Percentiles rank a stretch among this genome's conserved stretches.
phyloP scores from a whole-genome alignment of 2,797 vertebrate genomes.

The Aratinga solstitialis region DNA sequence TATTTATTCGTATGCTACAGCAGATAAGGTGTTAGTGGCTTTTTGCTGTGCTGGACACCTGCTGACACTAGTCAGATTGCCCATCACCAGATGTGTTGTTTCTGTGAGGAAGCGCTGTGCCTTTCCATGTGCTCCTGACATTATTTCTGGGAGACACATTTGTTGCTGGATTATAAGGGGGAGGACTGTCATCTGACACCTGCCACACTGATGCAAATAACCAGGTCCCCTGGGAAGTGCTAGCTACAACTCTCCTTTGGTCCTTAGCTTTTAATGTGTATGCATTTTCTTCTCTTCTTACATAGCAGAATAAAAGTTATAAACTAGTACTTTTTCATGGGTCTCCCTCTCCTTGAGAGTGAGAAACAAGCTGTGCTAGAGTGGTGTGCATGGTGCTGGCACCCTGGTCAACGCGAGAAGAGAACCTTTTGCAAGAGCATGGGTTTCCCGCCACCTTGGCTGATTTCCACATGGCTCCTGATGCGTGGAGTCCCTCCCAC shows the following conservation, averaged over 20 bases:
- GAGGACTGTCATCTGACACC: neutral
- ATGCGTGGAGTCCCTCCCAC: fast-evolving
- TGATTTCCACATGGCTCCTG: neutral
- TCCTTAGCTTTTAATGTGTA: neutral
- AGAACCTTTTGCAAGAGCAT: neutral
- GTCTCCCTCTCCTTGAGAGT: neutral
- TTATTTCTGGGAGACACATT: conserved; percentile 9
- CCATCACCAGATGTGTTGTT: neutral
- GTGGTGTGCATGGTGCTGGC: fast-evolving
- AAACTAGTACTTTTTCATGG: neutral
- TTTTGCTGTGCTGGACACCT: conserved; percentile 62
- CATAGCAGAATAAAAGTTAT: neutral
- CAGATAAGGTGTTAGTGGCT: conserved; percentile 27
- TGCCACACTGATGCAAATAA: neutral
- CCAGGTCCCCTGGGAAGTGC: neutral
- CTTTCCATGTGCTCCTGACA: neutral
- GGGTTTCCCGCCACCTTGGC: neutral
- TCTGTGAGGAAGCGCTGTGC: neutral
- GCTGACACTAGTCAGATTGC: conserved; percentile 46
- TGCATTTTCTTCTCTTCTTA: neutral
- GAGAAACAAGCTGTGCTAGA: neutral
- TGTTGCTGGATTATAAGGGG: conserved; percentile 11
- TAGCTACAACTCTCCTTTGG: neutral
- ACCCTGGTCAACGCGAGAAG: fast-evolving
- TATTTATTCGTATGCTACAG: neutral